phyloP scores from a whole-genome alignment of 1,140 invertebrate genomes.

The Trichonephila clavipes region DNA sequence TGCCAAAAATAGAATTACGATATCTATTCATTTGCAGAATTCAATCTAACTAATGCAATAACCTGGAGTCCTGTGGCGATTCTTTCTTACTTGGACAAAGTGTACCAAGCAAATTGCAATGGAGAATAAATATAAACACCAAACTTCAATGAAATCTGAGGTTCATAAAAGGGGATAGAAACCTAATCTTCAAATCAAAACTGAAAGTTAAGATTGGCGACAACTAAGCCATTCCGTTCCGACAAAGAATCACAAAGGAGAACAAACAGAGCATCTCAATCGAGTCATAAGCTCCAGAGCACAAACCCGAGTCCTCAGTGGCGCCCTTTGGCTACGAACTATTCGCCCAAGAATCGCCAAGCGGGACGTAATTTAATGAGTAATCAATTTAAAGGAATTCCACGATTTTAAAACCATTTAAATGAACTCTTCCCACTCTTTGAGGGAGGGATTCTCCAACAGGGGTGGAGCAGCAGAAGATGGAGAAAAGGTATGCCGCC shows the following conservation, averaged over 20 bases:
- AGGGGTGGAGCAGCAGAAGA: neutral
- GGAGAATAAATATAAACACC: neutral
- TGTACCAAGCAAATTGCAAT: too few species aligned
- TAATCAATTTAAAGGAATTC: slow-evolving; percentile 68
- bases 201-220: neutral
- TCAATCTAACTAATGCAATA: too few species aligned
- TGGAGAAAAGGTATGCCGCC: neutral
- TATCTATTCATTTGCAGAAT: too few species aligned
- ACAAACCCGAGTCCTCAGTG: neutral
- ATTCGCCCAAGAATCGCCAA: neutral
- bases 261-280: neutral
- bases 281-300: neutral
- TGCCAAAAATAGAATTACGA: too few species aligned
- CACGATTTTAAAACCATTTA: slow-evolving; percentile 63
- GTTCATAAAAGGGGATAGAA: neutral
- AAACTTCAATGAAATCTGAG: neutral
- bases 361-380: slow-evolving; percentile 54
- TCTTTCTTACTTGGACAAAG: neutral
- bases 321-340: neutral
- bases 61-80: too few species aligned
- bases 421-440: slow-evolving; percentile 30
- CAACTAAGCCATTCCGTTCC: neutral
- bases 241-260: neutral
- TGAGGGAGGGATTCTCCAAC: neutral
- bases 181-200: neutral